Base-by-base conservation (phyloP, 2,797 vertebrate species). In the Varecia variegata region DNA sequence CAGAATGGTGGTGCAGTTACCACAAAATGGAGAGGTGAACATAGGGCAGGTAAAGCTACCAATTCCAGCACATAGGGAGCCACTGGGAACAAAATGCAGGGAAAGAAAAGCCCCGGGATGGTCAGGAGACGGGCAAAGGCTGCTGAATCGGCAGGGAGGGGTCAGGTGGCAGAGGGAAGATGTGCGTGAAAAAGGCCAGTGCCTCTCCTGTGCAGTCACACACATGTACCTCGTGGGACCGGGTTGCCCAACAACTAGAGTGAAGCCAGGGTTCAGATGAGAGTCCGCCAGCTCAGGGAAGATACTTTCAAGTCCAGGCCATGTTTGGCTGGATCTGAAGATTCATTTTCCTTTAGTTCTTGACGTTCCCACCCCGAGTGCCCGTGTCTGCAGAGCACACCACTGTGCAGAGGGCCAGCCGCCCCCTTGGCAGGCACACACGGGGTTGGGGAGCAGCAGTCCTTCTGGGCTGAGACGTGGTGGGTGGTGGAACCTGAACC, bases 311-410 rank as follows among this genome's bases (percentile, higher is more conserved):
- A 80, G 50, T 50, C 21, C 6, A 20, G 50, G 7, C n/a, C 7
- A 23, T 38, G 10, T 30, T n/a, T 12, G 12, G 20, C 89, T 32
- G n/a, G 18, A 5, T 35, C 32, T 38, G 23, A 60, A 81, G 67
- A 50, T 12, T 25, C 4, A 1, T 32, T 32, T 38, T 40, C 45
- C 3, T 32, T 32, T n/a, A 68, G 54, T 62, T 47, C 23, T 13
- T 71, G 17, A 12, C 1, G 35, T 32, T 17, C 38, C 30, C 9
- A 12, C 30, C 17, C 20, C 11, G 0, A 27, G 2, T 38, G 0
- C 21, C 13, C 1, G 0, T 3, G 7, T 38, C 23, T 21, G 0
- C 45, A 27, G 15, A n/a, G 27, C 30, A 11, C 27, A 5, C 35
- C 45, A 25, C 32, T 50, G 60, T 47, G 14, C 45, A 45, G 25